Base-by-base conservation (phyloP, 2,888 invertebrate species). In the Mesorhabditis spiculigera region DNA sequence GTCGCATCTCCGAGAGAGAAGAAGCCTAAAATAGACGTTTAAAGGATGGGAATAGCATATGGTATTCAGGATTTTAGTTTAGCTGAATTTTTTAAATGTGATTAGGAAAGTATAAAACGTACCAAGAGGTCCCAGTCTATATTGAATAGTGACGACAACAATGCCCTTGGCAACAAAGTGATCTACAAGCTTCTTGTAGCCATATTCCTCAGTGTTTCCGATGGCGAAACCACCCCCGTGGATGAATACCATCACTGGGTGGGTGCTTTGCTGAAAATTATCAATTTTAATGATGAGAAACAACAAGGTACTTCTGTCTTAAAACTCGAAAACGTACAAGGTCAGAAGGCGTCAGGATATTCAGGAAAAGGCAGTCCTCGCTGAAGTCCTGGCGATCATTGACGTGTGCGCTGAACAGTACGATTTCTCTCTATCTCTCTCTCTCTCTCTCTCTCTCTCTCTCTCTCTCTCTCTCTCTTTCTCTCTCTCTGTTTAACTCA, bases 351-450 rank as follows among this genome's bases (percentile, higher is more conserved):
- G 78, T 77, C 1, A 80, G 73, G 45, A 80, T 77, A 65, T 80
- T 80, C 43, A 80, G 65, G 70, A 80, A 80, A 0, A 80, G 75
- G 16, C 80, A 80, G 67, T 80, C 80, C 62, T 80, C 80, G n/a
- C n/a, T n/a, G n/a, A n/a, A n/a, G n/a, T n/a, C n/a, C n/a, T n/a
- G n/a, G n/a, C n/a, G n/a, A n/a, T n/a, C n/a, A n/a, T 70, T 70
- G 0, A 78, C 68, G 8, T 73, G 76, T 0, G 73, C 70, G 5
- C 73, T 61, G 5, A 73, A 67, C 6, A 74, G 28, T 1, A 28
- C 28, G 28, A 28, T 28, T 28, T 28, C 28, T 28, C 28, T 28
- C 28, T 28, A 1, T n/a, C n/a, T n/a, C n/a, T n/a, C n/a, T 28
- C 28, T 28, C 28, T 28, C 28, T 28, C 28, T 28, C 28, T 28